phyloP scores from a whole-genome alignment of 2,888 invertebrate genomes.

The Pyrrhosoma nymphula region DNA sequence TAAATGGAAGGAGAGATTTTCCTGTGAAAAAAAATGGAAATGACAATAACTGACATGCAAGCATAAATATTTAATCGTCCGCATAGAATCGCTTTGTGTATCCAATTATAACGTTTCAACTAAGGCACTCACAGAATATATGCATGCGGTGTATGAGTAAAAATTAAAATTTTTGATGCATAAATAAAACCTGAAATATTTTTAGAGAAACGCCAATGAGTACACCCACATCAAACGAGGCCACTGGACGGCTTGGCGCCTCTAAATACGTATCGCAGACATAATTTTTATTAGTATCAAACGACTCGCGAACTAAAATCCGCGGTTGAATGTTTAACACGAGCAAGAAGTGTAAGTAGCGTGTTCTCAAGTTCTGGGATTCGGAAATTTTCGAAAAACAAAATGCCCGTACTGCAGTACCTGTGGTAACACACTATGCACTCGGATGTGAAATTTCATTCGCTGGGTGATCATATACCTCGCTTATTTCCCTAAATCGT shows the following conservation, averaged over 20 bases:
- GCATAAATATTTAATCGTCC: too few relatives aligned
- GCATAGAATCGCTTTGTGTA: too few relatives aligned
- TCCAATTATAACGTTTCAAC: too few relatives aligned
- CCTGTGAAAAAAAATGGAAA: too few relatives aligned
- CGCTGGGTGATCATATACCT: too few relatives aligned
- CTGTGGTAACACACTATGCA: too few relatives aligned
- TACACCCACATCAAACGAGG: not conserved
- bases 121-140: not conserved
- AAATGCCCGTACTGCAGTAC: too few relatives aligned
- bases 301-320: not conserved
- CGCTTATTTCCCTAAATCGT: too few relatives aligned
- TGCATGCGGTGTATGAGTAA: not conserved
- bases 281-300: not conserved
- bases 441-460: too few relatives aligned
- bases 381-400: too few relatives aligned
- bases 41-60: too few relatives aligned
- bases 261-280: not conserved
- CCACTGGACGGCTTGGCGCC: not conserved
- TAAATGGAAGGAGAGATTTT: too few relatives aligned
- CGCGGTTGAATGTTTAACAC: not conserved
- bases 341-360: not conserved
- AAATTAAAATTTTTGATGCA: not conserved
- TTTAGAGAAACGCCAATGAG: not conserved
- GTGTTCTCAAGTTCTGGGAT: not conserved
- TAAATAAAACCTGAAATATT: not conserved